A percentile compares a stretch with the other conserved stretches of the same genome.
Conservation (phyloP, 2,888 invertebrate species). For the Acanthopleura granulata region DNA sequence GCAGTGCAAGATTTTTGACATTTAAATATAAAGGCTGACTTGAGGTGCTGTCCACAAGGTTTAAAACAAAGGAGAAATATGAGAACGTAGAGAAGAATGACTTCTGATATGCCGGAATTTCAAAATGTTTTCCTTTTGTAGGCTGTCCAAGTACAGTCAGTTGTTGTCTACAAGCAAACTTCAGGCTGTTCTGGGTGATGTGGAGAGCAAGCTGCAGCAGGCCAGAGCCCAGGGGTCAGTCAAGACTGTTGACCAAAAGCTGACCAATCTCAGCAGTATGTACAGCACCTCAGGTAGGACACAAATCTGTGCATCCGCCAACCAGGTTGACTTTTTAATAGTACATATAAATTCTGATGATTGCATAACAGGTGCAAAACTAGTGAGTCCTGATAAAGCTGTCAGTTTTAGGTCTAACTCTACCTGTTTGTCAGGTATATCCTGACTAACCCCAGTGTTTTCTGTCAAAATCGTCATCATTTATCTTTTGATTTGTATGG, state of each 20-base stretch:
- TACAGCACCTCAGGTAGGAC: conserved; percentile 46
- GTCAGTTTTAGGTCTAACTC: neutral
- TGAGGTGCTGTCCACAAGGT: no score
- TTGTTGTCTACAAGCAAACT: conserved; percentile 57
- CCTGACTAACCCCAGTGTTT: no score
- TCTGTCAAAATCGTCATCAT: no score
- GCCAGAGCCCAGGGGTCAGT: conserved; percentile 52
- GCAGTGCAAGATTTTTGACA: no score
- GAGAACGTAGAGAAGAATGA: neutral
- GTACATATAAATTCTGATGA: no score
- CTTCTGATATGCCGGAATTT: neutral
- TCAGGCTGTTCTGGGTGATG: conserved; percentile 54
- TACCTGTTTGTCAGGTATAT: neutral
- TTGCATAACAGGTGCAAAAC: no score
- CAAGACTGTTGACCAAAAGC: conserved; percentile 36
- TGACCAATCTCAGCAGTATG: conserved; percentile 45
- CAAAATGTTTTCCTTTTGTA: conserved; percentile 25
- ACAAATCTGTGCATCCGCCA: no score
- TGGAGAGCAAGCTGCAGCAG: conserved; percentile 58
- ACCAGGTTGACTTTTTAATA: no score
- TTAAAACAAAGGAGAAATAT: neutral
- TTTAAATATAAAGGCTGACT: no score
- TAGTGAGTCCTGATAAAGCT: neutral
- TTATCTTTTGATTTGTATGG: no score
- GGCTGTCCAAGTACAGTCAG: conserved; percentile 53